These are phyloP conservation scores for Tympanoctomys barrerae DNA, from an alignment of 2,797 vertebrate genomes.

Conservation along the genomic window DNA sequence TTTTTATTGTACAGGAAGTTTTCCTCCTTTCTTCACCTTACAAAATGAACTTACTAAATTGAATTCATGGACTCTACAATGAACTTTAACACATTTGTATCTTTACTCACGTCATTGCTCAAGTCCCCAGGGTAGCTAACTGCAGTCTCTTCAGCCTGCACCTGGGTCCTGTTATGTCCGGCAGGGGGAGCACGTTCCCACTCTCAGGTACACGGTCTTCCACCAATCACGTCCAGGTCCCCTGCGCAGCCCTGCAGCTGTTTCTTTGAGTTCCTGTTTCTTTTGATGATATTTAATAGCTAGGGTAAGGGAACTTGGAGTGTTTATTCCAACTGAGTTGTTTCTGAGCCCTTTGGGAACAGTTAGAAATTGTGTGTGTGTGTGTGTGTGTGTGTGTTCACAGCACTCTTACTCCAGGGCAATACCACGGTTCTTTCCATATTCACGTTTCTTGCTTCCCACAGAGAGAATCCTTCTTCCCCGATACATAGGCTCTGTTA, in stretches of 20 bases:
- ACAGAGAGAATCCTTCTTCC: background rate
- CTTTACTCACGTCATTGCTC: background rate
- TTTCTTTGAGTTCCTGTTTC: background rate
- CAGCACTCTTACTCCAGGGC: background rate
- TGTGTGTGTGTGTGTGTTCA: background rate
- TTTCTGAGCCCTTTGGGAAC: background rate
- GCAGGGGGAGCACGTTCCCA: background rate
- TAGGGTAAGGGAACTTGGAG: background rate
- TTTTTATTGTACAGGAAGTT: background rate
- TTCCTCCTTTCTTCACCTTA: background rate
- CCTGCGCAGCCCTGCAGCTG: background rate
- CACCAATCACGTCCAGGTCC: background rate
- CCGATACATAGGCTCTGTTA: background rate
- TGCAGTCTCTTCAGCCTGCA: background rate
- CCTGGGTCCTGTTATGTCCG: background rate
- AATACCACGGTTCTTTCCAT: background rate
- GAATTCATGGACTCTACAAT: background rate
- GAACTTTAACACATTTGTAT: background rate
- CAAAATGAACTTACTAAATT: background rate
- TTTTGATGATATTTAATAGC: background rate
- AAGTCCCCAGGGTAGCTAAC: background rate
- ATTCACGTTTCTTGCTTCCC: background rate
- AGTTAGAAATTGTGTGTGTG: background rate
- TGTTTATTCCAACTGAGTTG: background rate
- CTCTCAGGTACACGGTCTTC: background rate